Conservation (phyloP, 2,113 vertebrate genomes). For the Gasterosteus aculeatus region DNA sequence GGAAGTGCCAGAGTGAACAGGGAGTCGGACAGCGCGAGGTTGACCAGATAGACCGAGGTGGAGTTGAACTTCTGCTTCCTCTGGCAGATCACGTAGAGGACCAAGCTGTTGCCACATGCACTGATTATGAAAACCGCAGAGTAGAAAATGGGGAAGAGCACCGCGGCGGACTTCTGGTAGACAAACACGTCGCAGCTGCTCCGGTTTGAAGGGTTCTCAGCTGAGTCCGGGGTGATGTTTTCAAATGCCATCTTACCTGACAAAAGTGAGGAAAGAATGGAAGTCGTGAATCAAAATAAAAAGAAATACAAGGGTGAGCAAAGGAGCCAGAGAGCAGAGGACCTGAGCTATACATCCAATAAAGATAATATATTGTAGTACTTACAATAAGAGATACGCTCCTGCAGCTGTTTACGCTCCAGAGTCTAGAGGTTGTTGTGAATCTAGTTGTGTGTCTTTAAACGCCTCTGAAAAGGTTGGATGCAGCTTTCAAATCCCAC, state of each 20-base stretch:
- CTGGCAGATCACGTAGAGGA: conserved; percentile 83
- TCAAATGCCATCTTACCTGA: conserved; percentile 48
- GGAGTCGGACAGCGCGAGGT: conserved; percentile 85
- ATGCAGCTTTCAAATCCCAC: conserved; percentile 51
- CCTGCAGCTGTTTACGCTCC: conserved; percentile 1
- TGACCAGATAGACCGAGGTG: conserved; percentile 83
- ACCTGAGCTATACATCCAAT: not conserved
- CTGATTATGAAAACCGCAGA: conserved; percentile 79
- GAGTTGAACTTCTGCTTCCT: conserved; percentile 87
- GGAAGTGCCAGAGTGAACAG: conserved; percentile 86
- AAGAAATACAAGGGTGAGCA: not conserved
- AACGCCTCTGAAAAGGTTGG: conserved; percentile 7
- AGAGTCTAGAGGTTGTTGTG: conserved; percentile 14
- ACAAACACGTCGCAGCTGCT: conserved; percentile 82
- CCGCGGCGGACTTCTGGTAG: conserved; percentile 67
- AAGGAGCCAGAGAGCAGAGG: not conserved
- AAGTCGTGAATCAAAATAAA: not conserved
- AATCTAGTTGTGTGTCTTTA: conserved; percentile 6
- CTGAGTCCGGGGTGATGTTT: conserved; percentile 48
- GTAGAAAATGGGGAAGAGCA: conserved; percentile 85
- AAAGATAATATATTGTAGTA: not conserved
- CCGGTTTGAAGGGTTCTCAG: conserved; percentile 53
- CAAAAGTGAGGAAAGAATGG: not conserved
- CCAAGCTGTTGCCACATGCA: conserved; percentile 82
- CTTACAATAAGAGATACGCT: conserved; percentile 35